These are phyloP conservation scores for Arothron firmamentum DNA, from an alignment of 2,113 vertebrate genomes.

Conservation along the genomic window DNA sequence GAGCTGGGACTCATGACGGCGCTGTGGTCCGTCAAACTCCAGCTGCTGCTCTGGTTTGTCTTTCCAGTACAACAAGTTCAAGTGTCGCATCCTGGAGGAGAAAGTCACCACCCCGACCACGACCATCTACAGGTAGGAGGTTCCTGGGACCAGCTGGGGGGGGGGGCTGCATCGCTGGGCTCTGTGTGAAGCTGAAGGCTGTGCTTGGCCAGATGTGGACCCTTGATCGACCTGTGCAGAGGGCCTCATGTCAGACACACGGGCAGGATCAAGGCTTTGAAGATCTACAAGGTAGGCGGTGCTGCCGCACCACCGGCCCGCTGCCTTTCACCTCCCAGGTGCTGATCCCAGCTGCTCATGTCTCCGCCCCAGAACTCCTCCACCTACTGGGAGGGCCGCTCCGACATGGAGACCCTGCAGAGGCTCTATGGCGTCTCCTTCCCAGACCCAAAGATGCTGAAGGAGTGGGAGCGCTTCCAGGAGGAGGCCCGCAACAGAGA, in stretches of 20 bases:
- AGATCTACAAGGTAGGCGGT: constrained; percentile 87
- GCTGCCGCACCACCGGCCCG: too few species aligned
- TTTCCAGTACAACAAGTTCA: constrained; percentile 96
- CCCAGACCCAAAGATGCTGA: constrained; percentile 94
- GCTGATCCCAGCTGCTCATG: not conserved
- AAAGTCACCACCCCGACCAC: constrained; percentile 95
- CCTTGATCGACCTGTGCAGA: constrained; percentile 93
- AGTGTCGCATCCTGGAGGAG: constrained; percentile 95
- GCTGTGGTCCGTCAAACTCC: too few species aligned
- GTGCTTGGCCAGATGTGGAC: constrained; percentile 81
- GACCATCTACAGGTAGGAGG: constrained; percentile 89
- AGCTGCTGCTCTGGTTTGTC: too few species aligned
- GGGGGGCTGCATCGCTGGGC: not conserved
- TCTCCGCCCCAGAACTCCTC: constrained; percentile 84
- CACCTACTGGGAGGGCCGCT: constrained; percentile 97
- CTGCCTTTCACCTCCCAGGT: too few species aligned
- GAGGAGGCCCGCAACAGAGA: constrained; percentile 95
- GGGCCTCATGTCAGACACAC: constrained; percentile 96
- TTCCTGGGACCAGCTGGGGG: not conserved
- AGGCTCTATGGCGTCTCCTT: constrained; percentile 97
- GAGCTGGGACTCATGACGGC: too few species aligned
- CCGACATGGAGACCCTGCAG: constrained; percentile 95
- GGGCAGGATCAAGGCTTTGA: constrained; percentile 93
- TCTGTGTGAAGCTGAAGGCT: too few species aligned
- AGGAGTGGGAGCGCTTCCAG: constrained; percentile 98